These are phyloP conservation scores for Virgularia gustaviana DNA, from an alignment of 92 coral and sea anemone genomes.

Conservation along the genomic window DNA sequence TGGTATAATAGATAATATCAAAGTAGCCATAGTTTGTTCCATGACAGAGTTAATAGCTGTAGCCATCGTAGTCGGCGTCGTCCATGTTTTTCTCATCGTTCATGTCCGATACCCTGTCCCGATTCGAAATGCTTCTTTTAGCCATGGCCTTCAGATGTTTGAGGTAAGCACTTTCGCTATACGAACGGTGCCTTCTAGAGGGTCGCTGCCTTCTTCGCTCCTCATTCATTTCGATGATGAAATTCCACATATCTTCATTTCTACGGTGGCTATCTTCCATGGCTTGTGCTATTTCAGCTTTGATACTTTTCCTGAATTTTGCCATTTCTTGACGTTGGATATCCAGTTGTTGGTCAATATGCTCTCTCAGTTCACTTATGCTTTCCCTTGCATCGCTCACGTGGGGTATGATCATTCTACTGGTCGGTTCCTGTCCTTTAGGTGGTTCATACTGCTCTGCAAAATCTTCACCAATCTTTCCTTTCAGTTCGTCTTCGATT, in stretches of 20 bases:
- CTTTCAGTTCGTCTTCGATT: slow-evolving; percentile 15
- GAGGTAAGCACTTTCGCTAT: slow-evolving; percentile 8
- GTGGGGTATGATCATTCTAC: slow-evolving; percentile 40
- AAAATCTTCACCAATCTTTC: background rate
- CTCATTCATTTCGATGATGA: slow-evolving; percentile 22
- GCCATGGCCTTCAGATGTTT: too few relatives aligned
- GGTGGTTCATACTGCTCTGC: slow-evolving; percentile 23
- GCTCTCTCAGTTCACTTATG: slow-evolving; percentile 67
- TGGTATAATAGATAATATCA: too few relatives aligned
- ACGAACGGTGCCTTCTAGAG: slow-evolving; percentile 5
- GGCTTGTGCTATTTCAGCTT: slow-evolving; percentile 61
- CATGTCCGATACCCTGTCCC: slow-evolving; percentile 5
- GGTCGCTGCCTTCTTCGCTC: background rate
- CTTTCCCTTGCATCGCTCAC: slow-evolving; percentile 50
- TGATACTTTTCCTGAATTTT: slow-evolving; percentile 67
- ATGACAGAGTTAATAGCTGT: too few relatives aligned
- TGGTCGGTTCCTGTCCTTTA: slow-evolving; percentile 2
- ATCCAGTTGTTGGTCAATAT: slow-evolving; percentile 58
- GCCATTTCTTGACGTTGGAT: slow-evolving; percentile 68
- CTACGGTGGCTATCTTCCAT: slow-evolving; percentile 70
- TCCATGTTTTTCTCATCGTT: slow-evolving; percentile 14
- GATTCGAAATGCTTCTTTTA: background rate
- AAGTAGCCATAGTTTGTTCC: too few relatives aligned
- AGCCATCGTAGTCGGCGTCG: background rate
- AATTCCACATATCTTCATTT: slow-evolving; percentile 64